Evolutionary conservation across 2,888 invertebrate species (phyloP).

Genomic region (Lissonota sp.): DNA sequence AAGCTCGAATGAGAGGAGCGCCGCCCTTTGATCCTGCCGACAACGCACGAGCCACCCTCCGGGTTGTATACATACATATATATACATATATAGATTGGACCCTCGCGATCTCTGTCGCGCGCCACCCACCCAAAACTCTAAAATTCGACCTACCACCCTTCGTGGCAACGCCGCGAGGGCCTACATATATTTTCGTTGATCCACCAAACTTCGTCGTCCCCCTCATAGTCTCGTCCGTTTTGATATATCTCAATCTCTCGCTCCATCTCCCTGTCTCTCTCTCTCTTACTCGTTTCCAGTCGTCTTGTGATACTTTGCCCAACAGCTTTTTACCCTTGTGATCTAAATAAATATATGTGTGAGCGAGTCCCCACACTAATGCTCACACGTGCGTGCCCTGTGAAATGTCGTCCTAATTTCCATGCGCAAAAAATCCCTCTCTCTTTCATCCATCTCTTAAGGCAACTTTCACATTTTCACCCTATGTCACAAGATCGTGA

Average conservation of each 20-base stretch:
- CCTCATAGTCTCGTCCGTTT: conserved; percentile 67
- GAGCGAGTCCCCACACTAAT: conserved; percentile 50
- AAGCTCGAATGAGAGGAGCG: conserved; percentile 77
- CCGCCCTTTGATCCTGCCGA: conserved; percentile 83
- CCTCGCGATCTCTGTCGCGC: conserved; percentile 68
- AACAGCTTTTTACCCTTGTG: conserved; percentile 47
- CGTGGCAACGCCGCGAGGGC: conserved; percentile 52
- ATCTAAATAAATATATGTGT: conserved; percentile 71
- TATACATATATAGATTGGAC: too few species aligned
- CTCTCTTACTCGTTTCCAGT: conserved; percentile 15
- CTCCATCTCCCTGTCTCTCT: conserved; percentile 39
- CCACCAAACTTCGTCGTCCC: conserved; percentile 71
- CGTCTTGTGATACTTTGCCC: conserved; percentile 42
- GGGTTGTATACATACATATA: neutral
- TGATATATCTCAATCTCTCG: conserved; percentile 9
- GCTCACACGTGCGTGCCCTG: conserved; percentile 65
- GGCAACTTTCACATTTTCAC: neutral
- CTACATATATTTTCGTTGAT: conserved; percentile 51
- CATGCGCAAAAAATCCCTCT: conserved; percentile 8
- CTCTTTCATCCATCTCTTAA: neutral
- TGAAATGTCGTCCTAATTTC: neutral
- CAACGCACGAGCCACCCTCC: conserved; percentile 75
- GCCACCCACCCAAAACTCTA: conserved; percentile 62
- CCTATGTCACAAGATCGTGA: neutral
- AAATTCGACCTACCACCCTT: conserved; percentile 48